A percentile compares a stretch with the other conserved stretches of the same genome.
Conservation (phyloP, 2,797 vertebrate species). For the Gymnocypris eckloni region DNA sequence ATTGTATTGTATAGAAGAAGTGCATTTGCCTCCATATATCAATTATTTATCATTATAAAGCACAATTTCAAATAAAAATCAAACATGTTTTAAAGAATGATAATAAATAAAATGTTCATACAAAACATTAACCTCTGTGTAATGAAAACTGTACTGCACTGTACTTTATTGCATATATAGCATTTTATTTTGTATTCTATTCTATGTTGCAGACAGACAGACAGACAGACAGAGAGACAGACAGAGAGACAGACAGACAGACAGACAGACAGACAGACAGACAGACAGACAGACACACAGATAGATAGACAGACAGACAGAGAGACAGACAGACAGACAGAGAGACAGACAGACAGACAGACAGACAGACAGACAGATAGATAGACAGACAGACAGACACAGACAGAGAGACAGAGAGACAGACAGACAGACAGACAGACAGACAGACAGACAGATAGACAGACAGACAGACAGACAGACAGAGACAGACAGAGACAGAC, state of each 20-base stretch:
- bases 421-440: rapidly evolving
- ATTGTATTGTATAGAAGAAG: neutral
- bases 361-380: neutral
- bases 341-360: neutral
- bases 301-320: neutral
- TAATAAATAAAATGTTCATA: neutral
- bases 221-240: neutral
- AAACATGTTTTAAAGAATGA: neutral
- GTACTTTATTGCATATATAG: neutral
- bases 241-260: neutral
- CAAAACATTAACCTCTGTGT: neutral
- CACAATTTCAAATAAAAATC: neutral
- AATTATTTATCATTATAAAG: neutral
- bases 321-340: neutral
- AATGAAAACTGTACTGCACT: neutral
- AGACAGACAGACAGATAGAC: neutral
- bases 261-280: rapidly evolving
- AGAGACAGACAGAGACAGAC: too few species aligned
- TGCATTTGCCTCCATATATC: neutral
- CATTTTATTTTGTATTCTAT: neutral
- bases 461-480: too few species aligned
- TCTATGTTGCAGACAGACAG: neutral
- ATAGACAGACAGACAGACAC: neutral
- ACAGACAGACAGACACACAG: rapidly evolving
- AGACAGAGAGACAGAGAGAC: neutral